Evolutionary conservation across 2,797 vertebrate genomes (phyloP), one percentile per base, ranked within the genome.

Genomic region (Zonotrichia albicollis): DNA sequence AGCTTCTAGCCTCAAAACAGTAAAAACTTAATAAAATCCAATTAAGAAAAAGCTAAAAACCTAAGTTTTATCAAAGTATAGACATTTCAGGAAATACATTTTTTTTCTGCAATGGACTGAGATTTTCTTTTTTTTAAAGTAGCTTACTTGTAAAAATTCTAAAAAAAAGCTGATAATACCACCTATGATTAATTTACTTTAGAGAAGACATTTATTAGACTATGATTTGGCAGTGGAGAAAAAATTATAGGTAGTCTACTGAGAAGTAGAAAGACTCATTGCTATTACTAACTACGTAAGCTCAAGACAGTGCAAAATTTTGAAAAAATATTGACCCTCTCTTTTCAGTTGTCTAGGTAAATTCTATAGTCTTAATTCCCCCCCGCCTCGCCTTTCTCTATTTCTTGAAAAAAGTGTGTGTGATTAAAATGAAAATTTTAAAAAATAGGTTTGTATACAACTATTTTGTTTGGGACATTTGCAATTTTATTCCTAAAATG

Each of bases 1-100:
- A 68, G 13, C 6, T 21, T 68, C 46, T 25, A 32, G 9, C 6
- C 6, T 53, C n/a, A n/a, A n/a, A n/a, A n/a, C n/a, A n/a, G n/a
- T 29, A 45, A 76, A 61, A 68, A 53, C 2, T 1, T 4, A 16
- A n/a, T 38, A 60, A 67, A 67, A 53, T 38, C 10, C 8, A n/a
- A 16, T 38, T 5, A 38, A n/a, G 7, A 20, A 32, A 43, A 48
- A 45, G 11, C 0, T 1, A 57, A 83, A 74, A 26, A 2, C 2
- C 4, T 42, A 50, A 45, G 10, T 46, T n/a, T 53, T 53, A 54
- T 40, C 40, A 14, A 76, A 68, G 40, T 27, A 29, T 4, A 54
- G 13, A 14, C n/a, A 46, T 38, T 53, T 61, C 40, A 68, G n/a
- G n/a, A 53, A 46, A 40, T 5, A n/a, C 10, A 3, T 66, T 21